Conservation (phyloP, 1,140 invertebrate species). For the Drosophila suzukii region DNA sequence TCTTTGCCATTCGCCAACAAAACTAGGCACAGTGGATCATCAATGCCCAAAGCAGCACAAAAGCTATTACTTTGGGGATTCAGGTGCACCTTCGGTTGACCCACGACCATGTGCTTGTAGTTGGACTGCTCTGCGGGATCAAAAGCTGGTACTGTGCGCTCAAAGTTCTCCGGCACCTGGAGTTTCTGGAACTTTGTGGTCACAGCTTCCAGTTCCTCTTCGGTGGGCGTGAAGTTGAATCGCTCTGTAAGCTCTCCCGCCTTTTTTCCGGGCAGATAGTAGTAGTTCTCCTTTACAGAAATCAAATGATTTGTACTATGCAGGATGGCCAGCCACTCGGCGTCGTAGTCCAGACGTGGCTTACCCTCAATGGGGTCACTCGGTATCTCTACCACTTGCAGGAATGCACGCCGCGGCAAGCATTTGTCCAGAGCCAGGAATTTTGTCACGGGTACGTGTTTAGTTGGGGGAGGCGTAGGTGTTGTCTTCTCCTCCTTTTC, state of each 20-base stretch:
- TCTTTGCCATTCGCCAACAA: conserved; percentile 81
- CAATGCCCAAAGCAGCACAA: conserved; percentile 91
- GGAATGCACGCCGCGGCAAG: conserved; percentile 93
- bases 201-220: conserved; percentile 90
- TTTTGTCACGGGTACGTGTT: conserved; percentile 87
- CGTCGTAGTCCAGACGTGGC: conserved; percentile 91
- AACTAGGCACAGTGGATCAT: conserved; percentile 89
- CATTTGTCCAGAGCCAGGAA: conserved; percentile 99
- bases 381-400: conserved; percentile 89
- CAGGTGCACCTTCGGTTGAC: conserved; percentile 85
- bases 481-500: not conserved
- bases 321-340: conserved; percentile 97
- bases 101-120: conserved; percentile 60
- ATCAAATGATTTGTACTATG: conserved; percentile 95
- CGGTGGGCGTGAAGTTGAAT: conserved; percentile 90
- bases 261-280: conserved; percentile 92
- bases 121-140: conserved; percentile 84
- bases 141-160: conserved; percentile 88
- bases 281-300: conserved; percentile 88
- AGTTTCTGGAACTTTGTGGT: conserved; percentile 89
- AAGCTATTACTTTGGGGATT: conserved; percentile 94
- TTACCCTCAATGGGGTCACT: conserved; percentile 66
- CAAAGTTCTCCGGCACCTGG: conserved; percentile 90
- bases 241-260: conserved; percentile 86
- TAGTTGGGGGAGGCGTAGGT: not conserved